Percentiles rank a stretch among this genome's conserved stretches.
phyloP scores from a whole-genome alignment of 2,888 invertebrate species.

The Atrina japonica region DNA sequence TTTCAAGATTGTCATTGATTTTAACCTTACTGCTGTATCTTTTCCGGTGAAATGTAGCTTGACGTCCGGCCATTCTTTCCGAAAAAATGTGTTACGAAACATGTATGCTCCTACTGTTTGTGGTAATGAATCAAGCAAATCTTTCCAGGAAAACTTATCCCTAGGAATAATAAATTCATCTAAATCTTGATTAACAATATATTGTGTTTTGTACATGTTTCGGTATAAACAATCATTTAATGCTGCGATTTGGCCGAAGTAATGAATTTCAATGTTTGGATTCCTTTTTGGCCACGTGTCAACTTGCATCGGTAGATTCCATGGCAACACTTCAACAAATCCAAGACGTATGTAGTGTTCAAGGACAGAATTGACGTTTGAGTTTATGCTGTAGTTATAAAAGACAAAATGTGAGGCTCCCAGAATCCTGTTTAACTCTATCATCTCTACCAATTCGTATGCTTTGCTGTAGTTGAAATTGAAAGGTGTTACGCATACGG shows the following conservation, averaged over 20 bases:
- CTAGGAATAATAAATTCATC: constrained; percentile 78
- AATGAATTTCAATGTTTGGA: constrained; percentile 68
- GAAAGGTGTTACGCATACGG: constrained; percentile 68
- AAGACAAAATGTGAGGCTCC: constrained; percentile 75
- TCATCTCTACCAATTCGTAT: constrained; percentile 75
- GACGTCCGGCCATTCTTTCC: constrained; percentile 64
- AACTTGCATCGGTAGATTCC: constrained; percentile 71
- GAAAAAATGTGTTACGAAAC: constrained; percentile 64
- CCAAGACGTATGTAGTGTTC: constrained; percentile 62
- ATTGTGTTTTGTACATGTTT: constrained; percentile 59
- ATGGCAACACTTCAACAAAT: constrained; percentile 66
- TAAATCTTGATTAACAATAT: constrained; percentile 75
- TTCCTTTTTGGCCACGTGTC: constrained; percentile 49
- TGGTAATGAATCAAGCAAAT: constrained; percentile 47
- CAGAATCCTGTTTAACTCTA: constrained; percentile 75
- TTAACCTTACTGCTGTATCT: constrained; percentile 49
- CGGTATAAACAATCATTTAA: constrained; percentile 78
- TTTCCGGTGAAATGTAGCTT: constrained; percentile 42
- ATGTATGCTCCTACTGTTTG: constrained; percentile 36
- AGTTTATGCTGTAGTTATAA: constrained; percentile 70
- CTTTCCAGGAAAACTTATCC: constrained; percentile 55
- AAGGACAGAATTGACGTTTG: constrained; percentile 64
- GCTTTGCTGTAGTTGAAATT: constrained; percentile 63
- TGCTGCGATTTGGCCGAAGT: constrained; percentile 76
- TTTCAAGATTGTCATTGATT: constrained; percentile 61